Conservation (phyloP, 1,140 invertebrate genomes). For the Lasaia peninsularis region DNA sequence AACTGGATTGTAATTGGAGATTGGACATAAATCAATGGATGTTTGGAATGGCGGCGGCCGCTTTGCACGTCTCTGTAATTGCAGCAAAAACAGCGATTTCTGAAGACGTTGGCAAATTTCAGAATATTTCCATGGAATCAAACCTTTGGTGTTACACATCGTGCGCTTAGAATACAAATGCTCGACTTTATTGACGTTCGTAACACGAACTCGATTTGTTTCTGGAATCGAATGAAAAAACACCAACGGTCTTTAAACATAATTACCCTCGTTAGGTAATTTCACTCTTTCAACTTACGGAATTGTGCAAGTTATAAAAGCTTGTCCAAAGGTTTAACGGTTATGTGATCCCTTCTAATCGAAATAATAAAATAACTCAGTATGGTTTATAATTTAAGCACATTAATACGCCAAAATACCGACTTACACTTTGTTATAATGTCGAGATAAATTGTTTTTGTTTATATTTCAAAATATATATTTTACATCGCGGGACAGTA, state of each 20-base stretch:
- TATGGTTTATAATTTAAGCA: no score
- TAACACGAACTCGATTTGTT: not conserved
- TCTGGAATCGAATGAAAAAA: not conserved
- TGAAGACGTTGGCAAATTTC: slow-evolving; percentile 69
- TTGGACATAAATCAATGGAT: slow-evolving; percentile 73
- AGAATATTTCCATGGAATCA: slow-evolving; percentile 42
- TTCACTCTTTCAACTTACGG: no score
- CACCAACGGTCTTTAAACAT: slow-evolving; percentile 28
- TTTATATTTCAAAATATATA: no score
- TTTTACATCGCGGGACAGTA: no score
- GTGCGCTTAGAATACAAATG: slow-evolving; percentile 23
- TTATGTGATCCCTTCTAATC: no score
- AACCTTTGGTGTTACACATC: slow-evolving; percentile 23
- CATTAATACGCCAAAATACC: no score
- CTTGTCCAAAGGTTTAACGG: no score
- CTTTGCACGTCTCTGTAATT: slow-evolving; percentile 64
- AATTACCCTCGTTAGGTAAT: no score
- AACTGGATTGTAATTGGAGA: slow-evolving; percentile 40
- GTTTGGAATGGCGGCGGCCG: slow-evolving; percentile 50
- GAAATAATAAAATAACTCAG: no score
- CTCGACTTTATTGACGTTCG: not conserved
- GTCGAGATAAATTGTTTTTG: no score
- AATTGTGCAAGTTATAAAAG: no score
- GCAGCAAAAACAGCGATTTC: slow-evolving; percentile 70
- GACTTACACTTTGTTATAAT: no score